These are phyloP conservation scores for Stratiomys singularior DNA, from an alignment of 2,888 invertebrate species.

Conservation along the genomic window DNA sequence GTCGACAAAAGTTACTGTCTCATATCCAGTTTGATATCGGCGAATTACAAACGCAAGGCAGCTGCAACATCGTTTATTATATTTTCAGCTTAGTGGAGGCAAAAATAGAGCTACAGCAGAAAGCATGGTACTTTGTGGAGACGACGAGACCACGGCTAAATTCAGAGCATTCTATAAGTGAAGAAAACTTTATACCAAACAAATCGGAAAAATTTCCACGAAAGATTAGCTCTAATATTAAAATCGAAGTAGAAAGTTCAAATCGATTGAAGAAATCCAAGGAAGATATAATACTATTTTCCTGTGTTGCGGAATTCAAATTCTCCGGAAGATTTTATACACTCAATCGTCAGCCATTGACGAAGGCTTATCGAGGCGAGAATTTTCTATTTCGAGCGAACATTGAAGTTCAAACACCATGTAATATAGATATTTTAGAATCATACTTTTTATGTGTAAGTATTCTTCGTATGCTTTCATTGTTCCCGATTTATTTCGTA, in stretches of 20 bases:
- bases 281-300: conserved; percentile 60
- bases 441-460: conserved; percentile 66
- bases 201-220: conserved; percentile 25
- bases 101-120: conserved; percentile 61
- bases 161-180: conserved; percentile 19
- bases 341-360: conserved; percentile 60
- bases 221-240: conserved; percentile 56
- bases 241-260: conserved; percentile 62
- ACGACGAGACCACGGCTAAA: conserved; percentile 51
- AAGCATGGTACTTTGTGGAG: conserved; percentile 62
- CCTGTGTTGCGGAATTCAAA: conserved; percentile 61
- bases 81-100: conserved; percentile 63
- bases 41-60: conserved; percentile 61
- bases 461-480: too few species aligned
- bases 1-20: conserved; percentile 67
- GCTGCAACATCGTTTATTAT: conserved; percentile 61
- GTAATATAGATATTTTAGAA: conserved; percentile 63
- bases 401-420: conserved; percentile 60
- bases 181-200: background rate
- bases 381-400: conserved; percentile 64
- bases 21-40: conserved; percentile 64
- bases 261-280: conserved; percentile 61
- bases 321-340: conserved; percentile 64
- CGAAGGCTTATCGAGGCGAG: conserved; percentile 62
- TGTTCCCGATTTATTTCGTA: background rate